These are phyloP conservation scores for Meandrina meandrites DNA, from an alignment of 92 coral and sea anemone species.

Conservation along the genomic window DNA sequence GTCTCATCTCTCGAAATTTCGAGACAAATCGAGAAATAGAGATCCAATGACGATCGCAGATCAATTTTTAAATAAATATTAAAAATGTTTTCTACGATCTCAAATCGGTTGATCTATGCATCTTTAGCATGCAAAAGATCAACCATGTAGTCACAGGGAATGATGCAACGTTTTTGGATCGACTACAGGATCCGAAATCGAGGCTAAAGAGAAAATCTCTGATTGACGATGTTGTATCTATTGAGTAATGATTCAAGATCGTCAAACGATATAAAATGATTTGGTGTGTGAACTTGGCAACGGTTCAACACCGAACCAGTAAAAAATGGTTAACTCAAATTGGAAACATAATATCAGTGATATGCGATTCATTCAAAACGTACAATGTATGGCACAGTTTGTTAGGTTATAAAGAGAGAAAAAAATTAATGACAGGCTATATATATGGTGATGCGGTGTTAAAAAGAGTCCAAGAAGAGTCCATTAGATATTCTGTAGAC, in stretches of 20 bases:
- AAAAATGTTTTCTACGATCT: background rate
- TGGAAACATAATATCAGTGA: too few relatives aligned
- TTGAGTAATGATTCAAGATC: background rate
- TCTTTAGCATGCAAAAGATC: background rate
- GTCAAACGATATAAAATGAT: background rate
- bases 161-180: background rate
- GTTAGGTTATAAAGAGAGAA: too few relatives aligned
- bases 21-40: too few relatives aligned
- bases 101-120: background rate
- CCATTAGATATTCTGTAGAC: too few relatives aligned
- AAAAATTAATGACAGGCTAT: background rate
- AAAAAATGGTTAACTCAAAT: background rate
- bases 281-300: background rate
- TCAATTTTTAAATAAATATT: too few relatives aligned
- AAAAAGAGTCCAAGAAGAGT: too few relatives aligned
- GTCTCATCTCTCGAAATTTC: too few relatives aligned
- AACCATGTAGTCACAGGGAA: background rate
- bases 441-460: too few relatives aligned
- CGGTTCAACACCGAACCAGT: too few relatives aligned
- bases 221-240: background rate
- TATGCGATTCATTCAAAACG: too few relatives aligned
- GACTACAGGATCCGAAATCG: background rate
- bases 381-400: too few relatives aligned
- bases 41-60: too few relatives aligned
- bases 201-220: background rate